Percentiles rank a stretch among this genome's conserved stretches.
These are phyloP conservation scores for Cricetomys ansorgei DNA, from an alignment of 2,113 vertebrate genomes.

Conservation along the genomic window DNA sequence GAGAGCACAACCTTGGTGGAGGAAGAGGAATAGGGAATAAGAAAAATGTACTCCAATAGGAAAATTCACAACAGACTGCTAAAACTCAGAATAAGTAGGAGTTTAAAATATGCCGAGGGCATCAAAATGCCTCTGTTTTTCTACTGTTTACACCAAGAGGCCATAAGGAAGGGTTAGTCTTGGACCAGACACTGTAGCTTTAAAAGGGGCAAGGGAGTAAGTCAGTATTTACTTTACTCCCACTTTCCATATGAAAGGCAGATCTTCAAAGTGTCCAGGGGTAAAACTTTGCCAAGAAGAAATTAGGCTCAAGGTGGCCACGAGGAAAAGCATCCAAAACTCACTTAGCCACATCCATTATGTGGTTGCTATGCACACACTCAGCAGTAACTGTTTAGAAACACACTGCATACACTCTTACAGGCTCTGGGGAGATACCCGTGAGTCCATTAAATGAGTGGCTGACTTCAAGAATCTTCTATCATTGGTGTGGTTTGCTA, in stretches of 20 bases:
- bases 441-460: background rate
- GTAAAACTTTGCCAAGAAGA: conserved; percentile 32
- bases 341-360: background rate
- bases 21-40: background rate
- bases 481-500: background rate
- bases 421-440: background rate
- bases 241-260: conserved; percentile 56
- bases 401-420: background rate
- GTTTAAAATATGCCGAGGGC: background rate
- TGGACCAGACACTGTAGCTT: background rate
- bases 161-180: background rate
- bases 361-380: background rate
- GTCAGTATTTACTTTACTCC: background rate
- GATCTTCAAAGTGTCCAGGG: conserved; percentile 4
- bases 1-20: background rate
- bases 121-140: conserved; percentile 35
- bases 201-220: conserved; percentile 30
- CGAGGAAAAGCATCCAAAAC: conserved; percentile 15
- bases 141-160: background rate
- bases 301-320: background rate
- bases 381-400: background rate
- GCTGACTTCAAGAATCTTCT: background rate
- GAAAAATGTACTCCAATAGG: background rate
- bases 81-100: background rate
- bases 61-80: conserved; percentile 28